phyloP scores from a whole-genome alignment of 1,140 invertebrate genomes.

The Cherax quadricarinatus region DNA sequence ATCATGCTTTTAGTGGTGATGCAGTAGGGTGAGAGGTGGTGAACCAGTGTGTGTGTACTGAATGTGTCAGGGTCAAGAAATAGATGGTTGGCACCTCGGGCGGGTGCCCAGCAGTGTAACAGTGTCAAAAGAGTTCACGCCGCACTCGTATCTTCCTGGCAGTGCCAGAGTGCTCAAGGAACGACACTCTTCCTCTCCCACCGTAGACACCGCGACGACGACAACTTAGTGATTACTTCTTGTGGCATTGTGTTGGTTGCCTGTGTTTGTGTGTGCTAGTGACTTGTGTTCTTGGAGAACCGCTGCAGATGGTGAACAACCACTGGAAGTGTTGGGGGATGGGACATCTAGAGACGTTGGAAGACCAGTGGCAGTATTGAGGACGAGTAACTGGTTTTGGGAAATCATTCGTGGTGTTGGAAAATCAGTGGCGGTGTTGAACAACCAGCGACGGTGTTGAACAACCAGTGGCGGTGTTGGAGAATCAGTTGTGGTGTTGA shows the following conservation, averaged over 20 bases:
- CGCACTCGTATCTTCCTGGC: background rate
- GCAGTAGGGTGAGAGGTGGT: too few species aligned
- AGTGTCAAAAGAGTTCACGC: constrained; percentile 17
- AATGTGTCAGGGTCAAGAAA: constrained; percentile 14
- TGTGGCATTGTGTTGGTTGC: background rate
- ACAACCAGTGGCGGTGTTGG: too few species aligned
- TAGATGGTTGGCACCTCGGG: background rate
- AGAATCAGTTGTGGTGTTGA: too few species aligned
- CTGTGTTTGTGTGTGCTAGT: background rate
- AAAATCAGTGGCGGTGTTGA: too few species aligned
- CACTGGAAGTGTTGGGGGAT: background rate
- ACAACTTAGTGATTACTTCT: background rate
- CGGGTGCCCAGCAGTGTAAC: background rate
- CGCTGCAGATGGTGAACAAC: background rate
- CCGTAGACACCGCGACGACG: background rate
- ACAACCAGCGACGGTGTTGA: too few species aligned
- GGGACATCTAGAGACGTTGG: background rate
- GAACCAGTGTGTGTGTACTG: too few species aligned
- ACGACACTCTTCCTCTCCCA: background rate
- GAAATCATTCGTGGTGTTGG: too few species aligned
- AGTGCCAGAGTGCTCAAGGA: background rate
- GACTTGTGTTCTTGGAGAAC: too few species aligned
- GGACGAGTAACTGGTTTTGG: too few species aligned
- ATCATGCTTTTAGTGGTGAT: too few species aligned
- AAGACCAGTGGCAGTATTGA: background rate